Evolutionary conservation across 2,113 vertebrate species (phyloP).

Genomic region (Rhodinocichla rosea): DNA sequence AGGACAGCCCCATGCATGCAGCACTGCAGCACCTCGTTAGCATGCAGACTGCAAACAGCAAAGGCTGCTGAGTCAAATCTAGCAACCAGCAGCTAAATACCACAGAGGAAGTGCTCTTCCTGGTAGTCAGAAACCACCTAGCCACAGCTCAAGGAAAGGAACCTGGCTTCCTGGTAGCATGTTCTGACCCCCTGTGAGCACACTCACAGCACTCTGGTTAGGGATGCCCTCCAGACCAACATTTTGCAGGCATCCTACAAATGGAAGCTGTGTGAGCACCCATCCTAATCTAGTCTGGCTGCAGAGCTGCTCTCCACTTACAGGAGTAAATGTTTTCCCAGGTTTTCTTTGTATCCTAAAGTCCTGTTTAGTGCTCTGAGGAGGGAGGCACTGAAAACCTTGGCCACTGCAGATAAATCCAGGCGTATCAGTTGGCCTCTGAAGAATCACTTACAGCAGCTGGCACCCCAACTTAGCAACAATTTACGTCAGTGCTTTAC

Average conservation of each 20-base stretch:
- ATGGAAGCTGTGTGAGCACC: not conserved
- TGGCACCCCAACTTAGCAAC: constrained; percentile 70
- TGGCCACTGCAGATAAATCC: constrained; percentile 33
- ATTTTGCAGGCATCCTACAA: not conserved
- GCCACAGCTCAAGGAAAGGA: not conserved
- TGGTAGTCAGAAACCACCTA: not conserved
- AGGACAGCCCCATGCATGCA: not conserved
- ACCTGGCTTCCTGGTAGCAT: not conserved
- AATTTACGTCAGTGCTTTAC: constrained; percentile 47
- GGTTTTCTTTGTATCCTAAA: not conserved
- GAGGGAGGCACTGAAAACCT: not conserved
- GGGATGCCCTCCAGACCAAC: not conserved
- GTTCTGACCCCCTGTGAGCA: not conserved
- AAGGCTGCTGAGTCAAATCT: constrained; percentile 32
- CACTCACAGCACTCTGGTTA: not conserved
- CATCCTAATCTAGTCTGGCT: not conserved
- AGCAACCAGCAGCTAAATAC: not conserved
- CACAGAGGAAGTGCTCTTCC: not conserved
- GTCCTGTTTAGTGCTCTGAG: not conserved
- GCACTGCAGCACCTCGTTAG: not conserved
- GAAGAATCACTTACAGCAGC: constrained; percentile 40
- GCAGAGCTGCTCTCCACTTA: not conserved
- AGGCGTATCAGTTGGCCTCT: constrained; percentile 34
- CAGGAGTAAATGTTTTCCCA: not conserved
- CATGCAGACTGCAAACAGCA: not conserved